Base-by-base conservation (phyloP, 1,140 invertebrate species). In the Cotesia vestalis region DNA sequence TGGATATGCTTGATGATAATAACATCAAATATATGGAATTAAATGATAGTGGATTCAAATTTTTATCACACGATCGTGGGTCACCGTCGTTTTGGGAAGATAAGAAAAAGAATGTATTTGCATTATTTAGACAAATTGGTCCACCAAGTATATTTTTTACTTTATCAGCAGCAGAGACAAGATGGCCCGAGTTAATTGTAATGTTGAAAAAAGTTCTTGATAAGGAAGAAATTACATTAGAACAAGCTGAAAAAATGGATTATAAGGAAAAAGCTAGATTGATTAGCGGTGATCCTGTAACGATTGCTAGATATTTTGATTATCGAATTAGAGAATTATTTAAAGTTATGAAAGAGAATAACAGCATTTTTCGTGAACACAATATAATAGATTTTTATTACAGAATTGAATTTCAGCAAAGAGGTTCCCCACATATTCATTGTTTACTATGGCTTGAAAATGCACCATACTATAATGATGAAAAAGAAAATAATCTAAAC, bases 341-440 rank as follows among this genome's bases (percentile, higher is more conserved):
- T 55, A 61, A 61, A 61, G 27, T 27, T 0, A 61, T 17, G 59
- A 61, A 61, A 35, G 59, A 17, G 0, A 61, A 61, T 5, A 61
- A 61, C 27, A 61, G 59, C 0, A 17, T 61, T 17, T 61, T 61
- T 38, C 17, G 51, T 20, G 12, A 62, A 34, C 40, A 75, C 36
- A 36, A 73, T 53, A 36, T 74, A 17, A 66, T 60, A 64, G 73
- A 82, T 67, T 75, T 69, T 69, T 83, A 79, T 67, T 79, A 76
- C 55, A 72, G 81, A 77, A 83, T 85, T 75, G 86, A 85, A 82
- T 88, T 86, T 79, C 84, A 85, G 79, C 83, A 86, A 79, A 77
- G 80, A 72, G 88, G 83, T 34, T 80, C 76, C 74, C 84, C 77
- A 66, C 80, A 79, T 72, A 69, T 77, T 8, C 81, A 84, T 63